phyloP scores from a whole-genome alignment of 2,797 vertebrate genomes.

The Aplochiton taeniatus region DNA sequence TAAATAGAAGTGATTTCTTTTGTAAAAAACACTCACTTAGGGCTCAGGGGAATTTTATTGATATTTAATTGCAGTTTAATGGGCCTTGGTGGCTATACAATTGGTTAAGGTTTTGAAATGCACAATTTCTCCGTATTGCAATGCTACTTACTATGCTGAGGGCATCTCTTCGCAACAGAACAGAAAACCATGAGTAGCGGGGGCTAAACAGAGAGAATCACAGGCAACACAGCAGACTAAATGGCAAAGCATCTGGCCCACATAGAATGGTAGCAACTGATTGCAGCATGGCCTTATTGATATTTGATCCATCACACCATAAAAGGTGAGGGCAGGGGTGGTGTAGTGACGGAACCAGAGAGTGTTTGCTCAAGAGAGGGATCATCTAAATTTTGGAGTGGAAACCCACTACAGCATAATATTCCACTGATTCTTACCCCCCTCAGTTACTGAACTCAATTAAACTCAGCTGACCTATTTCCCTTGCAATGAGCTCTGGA shows the following conservation, averaged over 20 bases:
- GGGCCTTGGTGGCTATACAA: constrained; percentile 50
- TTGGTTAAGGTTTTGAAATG: constrained; percentile 31
- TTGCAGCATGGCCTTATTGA: no score
- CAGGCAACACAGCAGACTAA: constrained; percentile 32
- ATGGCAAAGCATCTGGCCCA: constrained; percentile 62
- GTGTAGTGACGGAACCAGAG: not conserved
- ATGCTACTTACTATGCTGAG: constrained; percentile 36
- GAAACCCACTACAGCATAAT: not conserved
- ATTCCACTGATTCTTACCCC: constrained; percentile 29
- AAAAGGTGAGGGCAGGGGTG: no score
- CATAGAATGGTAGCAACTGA: constrained; percentile 20
- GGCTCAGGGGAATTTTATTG: constrained; percentile 39
- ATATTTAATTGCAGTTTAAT: constrained; percentile 68
- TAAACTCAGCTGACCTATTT: constrained; percentile 63
- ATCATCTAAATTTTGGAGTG: constrained; percentile 21
- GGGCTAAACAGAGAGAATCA: constrained; percentile 28
- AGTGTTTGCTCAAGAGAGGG: constrained; percentile 5
- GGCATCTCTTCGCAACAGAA: constrained; percentile 31
- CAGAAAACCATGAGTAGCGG: constrained; percentile 47
- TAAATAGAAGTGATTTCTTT: constrained; percentile 57
- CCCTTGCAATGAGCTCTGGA: constrained; percentile 53
- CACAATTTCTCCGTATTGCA: constrained; percentile 1
- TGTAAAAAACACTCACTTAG: constrained; percentile 44
- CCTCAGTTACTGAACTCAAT: constrained; percentile 56
- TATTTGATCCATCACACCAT: no score